Percentiles rank a stretch among this genome's conserved stretches.
Evolutionary conservation across 2,797 vertebrate genomes (phyloP).

Genomic region (Alcedo atthis): DNA sequence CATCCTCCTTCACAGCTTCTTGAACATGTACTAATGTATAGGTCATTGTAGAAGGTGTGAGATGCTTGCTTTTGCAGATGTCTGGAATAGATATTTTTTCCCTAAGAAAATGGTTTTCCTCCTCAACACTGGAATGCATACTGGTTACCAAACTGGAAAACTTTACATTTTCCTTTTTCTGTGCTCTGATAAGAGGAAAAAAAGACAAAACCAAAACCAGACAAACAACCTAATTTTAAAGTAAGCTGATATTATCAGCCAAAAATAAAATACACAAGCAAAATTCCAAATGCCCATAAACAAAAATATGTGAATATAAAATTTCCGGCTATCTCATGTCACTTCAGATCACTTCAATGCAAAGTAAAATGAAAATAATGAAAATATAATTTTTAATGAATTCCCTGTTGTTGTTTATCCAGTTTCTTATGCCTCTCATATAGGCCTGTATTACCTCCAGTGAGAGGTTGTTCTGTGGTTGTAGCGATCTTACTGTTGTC

Average conservation of each 20-base stretch:
- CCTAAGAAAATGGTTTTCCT: not conserved
- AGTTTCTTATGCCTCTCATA: not conserved
- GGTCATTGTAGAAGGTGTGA: not conserved
- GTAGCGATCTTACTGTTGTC: constrained; percentile 18
- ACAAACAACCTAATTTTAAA: not conserved
- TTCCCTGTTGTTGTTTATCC: not conserved
- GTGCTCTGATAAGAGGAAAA: not conserved
- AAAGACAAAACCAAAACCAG: not conserved
- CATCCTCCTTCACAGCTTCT: not conserved
- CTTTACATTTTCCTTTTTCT: not conserved
- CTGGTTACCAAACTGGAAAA: not conserved
- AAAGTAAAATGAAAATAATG: not conserved
- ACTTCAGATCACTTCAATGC: not conserved
- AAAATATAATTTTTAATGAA: not conserved
- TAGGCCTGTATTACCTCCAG: not conserved
- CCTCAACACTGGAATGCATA: not conserved
- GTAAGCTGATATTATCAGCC: not conserved
- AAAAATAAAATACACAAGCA: not conserved
- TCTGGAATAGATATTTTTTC: not conserved
- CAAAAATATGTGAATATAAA: not conserved
- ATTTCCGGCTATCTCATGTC: not conserved
- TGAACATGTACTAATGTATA: not conserved
- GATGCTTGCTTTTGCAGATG: not conserved
- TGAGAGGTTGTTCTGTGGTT: not conserved
- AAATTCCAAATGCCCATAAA: not conserved